Percentiles rank a stretch among this genome's conserved stretches.
These are phyloP conservation scores for Hippotragus niger DNA, from an alignment of 2,113 vertebrate species.

Conservation along the genomic window DNA sequence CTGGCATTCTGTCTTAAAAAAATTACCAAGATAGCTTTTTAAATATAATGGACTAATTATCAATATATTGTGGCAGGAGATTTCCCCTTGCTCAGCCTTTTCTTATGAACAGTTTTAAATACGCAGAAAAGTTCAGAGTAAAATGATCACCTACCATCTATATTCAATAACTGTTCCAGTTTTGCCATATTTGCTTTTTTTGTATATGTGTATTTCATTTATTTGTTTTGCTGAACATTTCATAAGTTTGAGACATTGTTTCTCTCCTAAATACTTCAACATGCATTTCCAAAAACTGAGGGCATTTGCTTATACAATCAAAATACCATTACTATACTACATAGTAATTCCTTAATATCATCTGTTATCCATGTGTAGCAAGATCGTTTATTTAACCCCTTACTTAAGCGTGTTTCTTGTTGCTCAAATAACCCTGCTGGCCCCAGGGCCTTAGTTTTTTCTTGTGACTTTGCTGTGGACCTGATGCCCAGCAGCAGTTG, in stretches of 20 bases:
- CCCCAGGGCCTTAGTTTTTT: background rate
- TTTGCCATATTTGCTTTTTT: background rate
- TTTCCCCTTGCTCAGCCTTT: background rate
- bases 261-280: background rate
- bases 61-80: background rate
- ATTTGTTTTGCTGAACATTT: constrained; percentile 4
- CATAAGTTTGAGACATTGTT: background rate
- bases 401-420: background rate
- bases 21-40: background rate
- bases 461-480: background rate
- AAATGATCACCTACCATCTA: background rate
- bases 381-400: background rate
- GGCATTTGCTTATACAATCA: background rate
- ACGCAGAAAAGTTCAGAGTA: constrained; percentile 3
- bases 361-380: background rate
- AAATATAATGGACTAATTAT: background rate
- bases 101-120: background rate
- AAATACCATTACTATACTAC: background rate
- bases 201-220: background rate
- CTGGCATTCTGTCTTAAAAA: background rate
- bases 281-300: background rate
- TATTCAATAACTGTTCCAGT: background rate
- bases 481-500: background rate
- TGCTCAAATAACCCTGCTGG: background rate
- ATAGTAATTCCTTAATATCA: background rate